Conservation (phyloP, 1,140 invertebrate species). For the Cydia pomonella region DNA sequence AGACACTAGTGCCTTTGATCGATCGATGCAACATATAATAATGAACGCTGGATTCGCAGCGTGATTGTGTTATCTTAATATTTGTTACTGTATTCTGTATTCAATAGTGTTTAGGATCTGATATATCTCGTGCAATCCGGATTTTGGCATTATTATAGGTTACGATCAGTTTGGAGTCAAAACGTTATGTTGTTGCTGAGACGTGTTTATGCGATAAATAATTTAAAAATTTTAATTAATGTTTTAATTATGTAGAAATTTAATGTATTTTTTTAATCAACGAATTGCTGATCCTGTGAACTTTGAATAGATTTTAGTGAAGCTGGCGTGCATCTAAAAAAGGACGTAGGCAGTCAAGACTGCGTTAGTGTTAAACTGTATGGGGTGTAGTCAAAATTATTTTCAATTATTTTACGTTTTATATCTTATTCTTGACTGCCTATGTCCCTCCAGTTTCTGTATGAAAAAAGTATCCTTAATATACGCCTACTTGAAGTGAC, state of each 20-base stretch:
- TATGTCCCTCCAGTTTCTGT: not conserved
- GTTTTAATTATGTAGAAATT: conserved; percentile 17
- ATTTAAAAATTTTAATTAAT: conserved; percentile 26
- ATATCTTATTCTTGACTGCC: not conserved
- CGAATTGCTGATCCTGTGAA: conserved; percentile 36
- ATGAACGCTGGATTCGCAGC: not conserved
- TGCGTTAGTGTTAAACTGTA: not conserved
- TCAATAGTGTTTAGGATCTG: conserved; percentile 35
- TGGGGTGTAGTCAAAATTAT: not conserved
- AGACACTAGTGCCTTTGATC: too few species aligned
- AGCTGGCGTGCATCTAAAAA: not conserved
- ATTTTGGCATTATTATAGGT: conserved; percentile 39
- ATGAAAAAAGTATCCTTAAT: not conserved
- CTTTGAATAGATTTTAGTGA: conserved; percentile 28
- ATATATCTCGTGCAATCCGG: conserved; percentile 44
- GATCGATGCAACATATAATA: not conserved
- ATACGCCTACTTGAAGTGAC: not conserved
- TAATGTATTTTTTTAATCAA: conserved; percentile 35
- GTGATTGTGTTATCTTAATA: not conserved
- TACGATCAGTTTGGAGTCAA: not conserved
- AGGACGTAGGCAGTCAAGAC: not conserved
- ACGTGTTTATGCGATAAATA: conserved; percentile 29
- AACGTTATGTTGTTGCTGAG: conserved; percentile 37
- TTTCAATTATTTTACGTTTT: not conserved
- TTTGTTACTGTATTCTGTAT: conserved; percentile 11